Evolutionary conservation across 2,888 invertebrate genomes (phyloP), one percentile per base, ranked within the genome.

Genomic region (Aphodius granarius): DNA sequence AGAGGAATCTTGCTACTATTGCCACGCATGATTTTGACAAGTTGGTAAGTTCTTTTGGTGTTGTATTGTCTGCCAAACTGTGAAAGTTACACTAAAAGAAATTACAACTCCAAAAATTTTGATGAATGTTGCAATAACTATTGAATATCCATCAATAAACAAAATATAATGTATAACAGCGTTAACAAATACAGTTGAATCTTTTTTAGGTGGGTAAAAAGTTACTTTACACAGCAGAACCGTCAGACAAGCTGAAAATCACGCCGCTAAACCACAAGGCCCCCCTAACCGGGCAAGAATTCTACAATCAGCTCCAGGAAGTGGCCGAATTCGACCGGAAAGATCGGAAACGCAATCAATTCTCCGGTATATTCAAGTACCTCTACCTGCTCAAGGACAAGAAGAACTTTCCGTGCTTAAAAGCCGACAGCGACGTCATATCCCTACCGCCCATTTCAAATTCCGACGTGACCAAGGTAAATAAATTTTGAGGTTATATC

Each of bases 401-500:
- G 84, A 87, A 91, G 0, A 85, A 90, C 63, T 95, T 93, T 85
- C 94, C 95, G 0, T 95, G 94, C 82, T 85, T 96, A 64, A 82
- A 91, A 79, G 93, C 94, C 83, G 4, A 88, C 88, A 90, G 90
- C 0, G 89, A 89, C 77, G 93, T 95, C 1, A 93, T 96, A 81
- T 95, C 95, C 64, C 94, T 96, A 84, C 95, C 96, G 13, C 96
- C 96, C 0, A 94, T 96, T 81, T 95, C 95, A 18, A 96, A 96
- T 87, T 92, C 94, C 75, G 95, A 95, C 73, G 87, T 90, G 78
- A 93, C 95, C 0, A 95, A 95, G 90, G 94, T 94, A 85, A 79
- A 79, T 70, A n/a, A n/a, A n/a, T 73, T 74, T 71, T 20, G 20
- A 15, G 23, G 21, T 18, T 6, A 62, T n/a, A n/a, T n/a, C n/a